phyloP scores from a whole-genome alignment of 64 coral and sea anemone genomes.

The Stichodactyla mertensii region DNA sequence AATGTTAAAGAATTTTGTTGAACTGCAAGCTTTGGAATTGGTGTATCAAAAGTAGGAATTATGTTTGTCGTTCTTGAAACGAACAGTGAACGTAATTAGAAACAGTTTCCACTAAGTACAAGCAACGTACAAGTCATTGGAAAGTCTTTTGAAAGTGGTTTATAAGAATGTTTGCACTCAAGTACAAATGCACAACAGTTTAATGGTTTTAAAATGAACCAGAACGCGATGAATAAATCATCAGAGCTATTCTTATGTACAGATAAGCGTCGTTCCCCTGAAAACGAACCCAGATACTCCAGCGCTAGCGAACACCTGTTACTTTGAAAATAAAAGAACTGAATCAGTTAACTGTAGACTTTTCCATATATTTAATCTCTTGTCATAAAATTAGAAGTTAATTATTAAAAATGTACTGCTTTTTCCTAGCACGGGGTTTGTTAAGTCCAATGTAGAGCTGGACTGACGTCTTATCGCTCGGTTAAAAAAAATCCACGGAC shows the following conservation, averaged over 20 bases:
- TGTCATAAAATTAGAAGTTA: not conserved
- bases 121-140: not conserved
- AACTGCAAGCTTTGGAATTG: not conserved
- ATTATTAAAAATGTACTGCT: not conserved
- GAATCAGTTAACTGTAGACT: not conserved
- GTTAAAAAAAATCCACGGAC: not conserved
- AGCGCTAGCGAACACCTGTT: not conserved
- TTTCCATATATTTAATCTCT: not conserved
- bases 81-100: too few species aligned
- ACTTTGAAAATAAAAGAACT: not conserved
- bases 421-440: not conserved
- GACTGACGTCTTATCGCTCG: not conserved
- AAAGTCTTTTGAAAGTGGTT: not conserved
- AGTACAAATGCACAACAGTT: not conserved
- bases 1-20: not conserved
- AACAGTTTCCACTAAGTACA: not conserved
- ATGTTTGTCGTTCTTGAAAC: too few species aligned
- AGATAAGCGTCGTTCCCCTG: not conserved
- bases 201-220: not conserved
- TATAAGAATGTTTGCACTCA: not conserved
- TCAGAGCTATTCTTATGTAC: not conserved
- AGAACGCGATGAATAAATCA: not conserved
- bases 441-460: not conserved
- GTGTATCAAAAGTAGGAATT: not conserved
- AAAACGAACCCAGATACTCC: not conserved